A percentile compares a stretch with the other conserved stretches of the same genome.
These are phyloP conservation scores for Neogobius melanostomus DNA, from an alignment of 2,113 vertebrate species.

Conservation along the genomic window DNA sequence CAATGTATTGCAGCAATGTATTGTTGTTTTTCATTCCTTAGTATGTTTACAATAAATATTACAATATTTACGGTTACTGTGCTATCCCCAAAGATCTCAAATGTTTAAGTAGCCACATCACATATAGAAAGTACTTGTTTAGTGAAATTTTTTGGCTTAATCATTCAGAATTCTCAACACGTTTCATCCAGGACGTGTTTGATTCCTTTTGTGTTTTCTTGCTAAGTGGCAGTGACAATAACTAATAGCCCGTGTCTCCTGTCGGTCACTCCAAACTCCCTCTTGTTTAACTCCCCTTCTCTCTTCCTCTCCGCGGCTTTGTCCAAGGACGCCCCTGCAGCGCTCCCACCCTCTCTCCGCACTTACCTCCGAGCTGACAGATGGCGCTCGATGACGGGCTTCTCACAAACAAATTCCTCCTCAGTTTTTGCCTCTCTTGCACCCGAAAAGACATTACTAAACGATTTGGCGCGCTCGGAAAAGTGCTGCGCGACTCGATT, in stretches of 20 bases:
- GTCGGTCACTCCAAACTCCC: slow-evolving; percentile 31
- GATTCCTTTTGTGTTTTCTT: slow-evolving; percentile 40
- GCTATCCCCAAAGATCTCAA: too few relatives aligned
- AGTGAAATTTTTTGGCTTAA: slow-evolving; percentile 4
- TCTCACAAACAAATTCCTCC: slow-evolving; percentile 62
- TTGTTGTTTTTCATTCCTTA: too few relatives aligned
- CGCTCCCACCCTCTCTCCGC: slow-evolving; percentile 21
- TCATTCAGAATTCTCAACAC: slow-evolving; percentile 14
- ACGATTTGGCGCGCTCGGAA: slow-evolving; percentile 16
- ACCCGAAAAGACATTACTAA: slow-evolving; percentile 20
- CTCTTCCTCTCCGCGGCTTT: slow-evolving; percentile 35
- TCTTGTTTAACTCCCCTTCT: slow-evolving; percentile 37
- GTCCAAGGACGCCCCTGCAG: slow-evolving; percentile 56
- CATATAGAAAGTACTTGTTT: too few relatives aligned
- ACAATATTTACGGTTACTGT: too few relatives aligned
- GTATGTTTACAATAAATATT: too few relatives aligned
- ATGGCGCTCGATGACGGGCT: slow-evolving; percentile 58
- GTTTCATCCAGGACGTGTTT: slow-evolving; percentile 39
- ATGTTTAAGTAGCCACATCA: too few relatives aligned
- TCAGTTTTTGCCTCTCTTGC: slow-evolving; percentile 51
- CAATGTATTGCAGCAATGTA: too few relatives aligned
- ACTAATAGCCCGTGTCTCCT: slow-evolving; percentile 52
- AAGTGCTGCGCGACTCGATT: slow-evolving; percentile 4
- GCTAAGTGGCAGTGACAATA: slow-evolving; percentile 34
- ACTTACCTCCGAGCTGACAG: slow-evolving; percentile 48